phyloP scores from a whole-genome alignment of 1,140 invertebrate species.

The Dendroctonus valens region DNA sequence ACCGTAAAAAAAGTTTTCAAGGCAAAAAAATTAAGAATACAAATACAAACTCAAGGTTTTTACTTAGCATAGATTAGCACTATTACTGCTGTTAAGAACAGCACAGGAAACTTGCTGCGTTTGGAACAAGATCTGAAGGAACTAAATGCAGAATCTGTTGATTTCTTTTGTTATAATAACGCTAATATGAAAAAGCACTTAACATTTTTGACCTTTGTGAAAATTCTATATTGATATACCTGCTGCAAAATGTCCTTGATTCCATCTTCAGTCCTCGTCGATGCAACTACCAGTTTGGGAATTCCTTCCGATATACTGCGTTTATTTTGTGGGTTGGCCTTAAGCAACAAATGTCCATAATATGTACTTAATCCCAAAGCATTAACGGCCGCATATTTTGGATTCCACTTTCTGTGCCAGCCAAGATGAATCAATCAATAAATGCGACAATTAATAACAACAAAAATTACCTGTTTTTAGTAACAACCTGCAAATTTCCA shows the following conservation, averaged over 20 bases:
- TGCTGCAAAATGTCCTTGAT: constrained; percentile 59
- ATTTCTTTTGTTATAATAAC: too few species aligned
- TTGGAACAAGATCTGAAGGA: too few species aligned
- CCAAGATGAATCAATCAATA: not conserved
- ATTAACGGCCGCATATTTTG: constrained; percentile 59
- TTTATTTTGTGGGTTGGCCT: constrained; percentile 55
- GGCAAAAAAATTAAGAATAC: too few species aligned
- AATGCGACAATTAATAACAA: too few species aligned
- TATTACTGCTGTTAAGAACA: too few species aligned
- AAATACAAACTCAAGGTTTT: too few species aligned
- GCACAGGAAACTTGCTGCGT: too few species aligned
- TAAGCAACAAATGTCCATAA: constrained; percentile 69
- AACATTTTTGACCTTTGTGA: too few species aligned
- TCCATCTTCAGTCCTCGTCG: constrained; percentile 68
- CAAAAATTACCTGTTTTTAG: constrained; percentile 52
- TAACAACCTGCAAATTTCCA: constrained; percentile 63
- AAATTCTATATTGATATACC: constrained; percentile 45
- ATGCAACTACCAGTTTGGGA: constrained; percentile 60
- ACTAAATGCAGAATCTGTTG: too few species aligned
- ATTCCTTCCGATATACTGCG: constrained; percentile 52
- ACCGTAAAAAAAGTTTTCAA: too few species aligned
- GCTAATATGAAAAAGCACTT: too few species aligned
- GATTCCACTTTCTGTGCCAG: constrained; percentile 55
- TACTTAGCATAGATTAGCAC: too few species aligned
- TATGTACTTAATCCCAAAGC: constrained; percentile 63